Conservation (phyloP, 2,797 vertebrate genomes). For the Sebastes ruberrimus region DNA sequence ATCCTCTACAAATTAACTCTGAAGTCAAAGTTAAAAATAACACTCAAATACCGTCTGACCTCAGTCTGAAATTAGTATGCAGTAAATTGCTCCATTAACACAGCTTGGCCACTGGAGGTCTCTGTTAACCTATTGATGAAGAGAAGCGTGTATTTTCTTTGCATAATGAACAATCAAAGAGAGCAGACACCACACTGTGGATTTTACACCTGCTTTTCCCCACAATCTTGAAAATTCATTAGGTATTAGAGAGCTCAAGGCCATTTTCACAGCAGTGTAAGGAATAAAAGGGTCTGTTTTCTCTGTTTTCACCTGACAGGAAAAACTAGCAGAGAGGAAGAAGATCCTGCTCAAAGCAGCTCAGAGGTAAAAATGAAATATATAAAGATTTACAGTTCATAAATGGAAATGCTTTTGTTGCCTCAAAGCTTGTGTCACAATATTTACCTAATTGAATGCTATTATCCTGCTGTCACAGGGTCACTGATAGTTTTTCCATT, state of each 20-base stretch:
- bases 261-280: constrained; percentile 36
- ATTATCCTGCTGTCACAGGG: constrained; percentile 33
- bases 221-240: constrained; percentile 42
- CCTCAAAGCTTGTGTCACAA: constrained; percentile 1
- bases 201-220: not conserved
- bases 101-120: constrained; percentile 68
- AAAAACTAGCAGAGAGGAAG: constrained; percentile 87
- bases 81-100: not conserved
- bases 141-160: not conserved
- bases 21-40: not conserved
- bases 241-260: constrained; percentile 39
- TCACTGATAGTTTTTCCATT: constrained; percentile 14
- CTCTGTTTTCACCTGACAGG: constrained; percentile 61
- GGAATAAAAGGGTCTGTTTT: constrained; percentile 32
- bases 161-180: not conserved
- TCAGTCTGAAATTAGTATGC: not conserved
- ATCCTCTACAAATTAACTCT: not conserved
- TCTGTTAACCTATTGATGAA: constrained; percentile 56
- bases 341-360: constrained; percentile 86
- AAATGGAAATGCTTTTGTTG: constrained; percentile 11
- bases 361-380: constrained; percentile 84
- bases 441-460: constrained; percentile 20
- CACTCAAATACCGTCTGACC: not conserved
- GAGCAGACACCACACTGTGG: not conserved
- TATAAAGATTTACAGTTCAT: constrained; percentile 4